Evolutionary conservation across 2,888 invertebrate genomes (phyloP).

Genomic region (Metallyticus violacea): DNA sequence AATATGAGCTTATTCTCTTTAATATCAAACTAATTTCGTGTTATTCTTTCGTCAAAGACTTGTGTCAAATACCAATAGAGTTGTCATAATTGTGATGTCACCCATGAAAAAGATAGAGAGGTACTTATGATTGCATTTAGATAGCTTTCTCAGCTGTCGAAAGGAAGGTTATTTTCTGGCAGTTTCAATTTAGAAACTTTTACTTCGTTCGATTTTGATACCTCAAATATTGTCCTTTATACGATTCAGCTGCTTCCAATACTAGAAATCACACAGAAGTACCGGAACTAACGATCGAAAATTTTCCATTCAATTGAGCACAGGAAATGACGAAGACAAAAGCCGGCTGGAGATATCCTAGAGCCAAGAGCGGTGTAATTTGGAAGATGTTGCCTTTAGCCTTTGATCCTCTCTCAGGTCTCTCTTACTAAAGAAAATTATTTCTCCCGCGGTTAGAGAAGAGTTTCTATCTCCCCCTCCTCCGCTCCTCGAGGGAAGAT

Average conservation of each 20-base stretch:
- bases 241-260: neutral
- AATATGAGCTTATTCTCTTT: too few relatives aligned
- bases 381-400: neutral
- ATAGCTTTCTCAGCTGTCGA: too few relatives aligned
- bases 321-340: neutral
- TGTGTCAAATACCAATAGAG: too few relatives aligned
- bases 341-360: neutral
- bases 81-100: too few relatives aligned
- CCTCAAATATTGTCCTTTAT: neutral
- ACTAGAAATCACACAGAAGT: neutral
- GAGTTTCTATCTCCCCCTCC: neutral
- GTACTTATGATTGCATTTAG: too few relatives aligned
- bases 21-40: too few relatives aligned
- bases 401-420: neutral
- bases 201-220: neutral
- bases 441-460: neutral
- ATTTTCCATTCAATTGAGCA: neutral
- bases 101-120: too few relatives aligned
- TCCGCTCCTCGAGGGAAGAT: too few relatives aligned
- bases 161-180: too few relatives aligned
- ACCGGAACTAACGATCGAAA: neutral
- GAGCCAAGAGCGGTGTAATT: too few relatives aligned
- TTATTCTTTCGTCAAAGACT: too few relatives aligned
- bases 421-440: neutral
- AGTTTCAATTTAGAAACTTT: neutral